These are phyloP conservation scores for Drosophila kohkoa DNA, from an alignment of 1,140 invertebrate species.

Conservation along the genomic window DNA sequence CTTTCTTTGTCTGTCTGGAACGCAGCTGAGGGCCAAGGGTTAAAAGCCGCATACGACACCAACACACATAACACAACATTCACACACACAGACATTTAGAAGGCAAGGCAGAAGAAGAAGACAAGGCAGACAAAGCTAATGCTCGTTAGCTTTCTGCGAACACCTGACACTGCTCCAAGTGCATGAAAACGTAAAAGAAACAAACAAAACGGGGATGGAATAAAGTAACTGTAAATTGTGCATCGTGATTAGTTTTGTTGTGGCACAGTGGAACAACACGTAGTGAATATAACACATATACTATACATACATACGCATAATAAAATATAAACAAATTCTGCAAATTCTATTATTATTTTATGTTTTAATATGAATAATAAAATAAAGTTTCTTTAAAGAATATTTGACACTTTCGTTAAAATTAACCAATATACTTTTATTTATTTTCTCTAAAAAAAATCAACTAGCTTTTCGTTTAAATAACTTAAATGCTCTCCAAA, in stretches of 20 bases:
- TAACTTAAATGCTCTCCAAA: too few relatives aligned
- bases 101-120: constrained; percentile 8
- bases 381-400: too few relatives aligned
- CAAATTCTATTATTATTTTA: too few relatives aligned
- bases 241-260: constrained; percentile 32
- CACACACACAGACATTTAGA: neutral
- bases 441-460: too few relatives aligned
- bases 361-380: too few relatives aligned
- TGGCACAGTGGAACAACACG: neutral
- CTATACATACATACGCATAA: too few relatives aligned
- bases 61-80: constrained; percentile 3
- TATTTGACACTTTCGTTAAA: too few relatives aligned
- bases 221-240: constrained; percentile 16
- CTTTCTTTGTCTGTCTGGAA: constrained; percentile 1
- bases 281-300: too few relatives aligned
- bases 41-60: constrained; percentile 49
- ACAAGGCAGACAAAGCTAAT: constrained; percentile 44
- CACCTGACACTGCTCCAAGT: constrained; percentile 44
- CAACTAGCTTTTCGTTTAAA: too few relatives aligned
- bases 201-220: constrained; percentile 25
- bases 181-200: constrained; percentile 10
- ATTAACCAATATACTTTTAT: too few relatives aligned
- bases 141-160: constrained; percentile 24
- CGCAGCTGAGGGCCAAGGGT: constrained; percentile 47
- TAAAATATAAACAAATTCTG: too few relatives aligned